Base-by-base conservation (phyloP, 2,888 invertebrate species). In the Agapostemon virescens region DNA sequence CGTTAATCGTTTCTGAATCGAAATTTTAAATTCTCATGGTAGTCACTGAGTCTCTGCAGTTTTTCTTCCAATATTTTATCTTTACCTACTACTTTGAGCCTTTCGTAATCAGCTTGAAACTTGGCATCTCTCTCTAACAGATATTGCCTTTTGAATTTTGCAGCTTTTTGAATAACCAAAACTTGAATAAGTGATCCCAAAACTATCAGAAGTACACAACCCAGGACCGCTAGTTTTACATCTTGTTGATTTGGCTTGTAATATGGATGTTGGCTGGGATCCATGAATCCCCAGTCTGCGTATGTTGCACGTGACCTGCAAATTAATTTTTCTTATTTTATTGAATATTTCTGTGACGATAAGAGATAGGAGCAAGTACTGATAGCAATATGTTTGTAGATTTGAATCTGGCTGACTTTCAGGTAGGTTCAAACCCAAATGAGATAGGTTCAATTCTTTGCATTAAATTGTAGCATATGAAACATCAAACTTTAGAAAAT, bases 41-140 rank as follows among this genome's bases (percentile, higher is more conserved):
- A 9, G 36, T 81, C 40, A 6, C 4, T 3, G 15, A 67, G 6
- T 3, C 13, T 30, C 42, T 69, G 0, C 2, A 63, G 0, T 13
- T 68, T 52, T 6, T 82, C 82, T 4, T 67, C 49, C 0, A 49
- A 4, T 61, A 73, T 68, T 74, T 23, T 73, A 15, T 49, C 1
- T 38, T 13, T 33, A 40, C 4, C 42, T 0, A 4, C 4, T 13
- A 42, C 5, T 23, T 40, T 74, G 49, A 3, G 2, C 0, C 23
- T 15, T 26, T 73, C 13, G 13, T 79, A 68, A 11, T 83, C 49
- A 2, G 13, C 0, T 6, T 75, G 55, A 20, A 69, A 30, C 0
- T 6, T 5, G 11, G 0, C 2, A 45, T 11, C 66, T 30, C 1
- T 74, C 0, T 38, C 15, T 38, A 52, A 1, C 13, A 40, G 6